These are phyloP conservation scores for Lutjanus argentimaculatus DNA, from an alignment of 2,797 vertebrate genomes.

Conservation along the genomic window DNA sequence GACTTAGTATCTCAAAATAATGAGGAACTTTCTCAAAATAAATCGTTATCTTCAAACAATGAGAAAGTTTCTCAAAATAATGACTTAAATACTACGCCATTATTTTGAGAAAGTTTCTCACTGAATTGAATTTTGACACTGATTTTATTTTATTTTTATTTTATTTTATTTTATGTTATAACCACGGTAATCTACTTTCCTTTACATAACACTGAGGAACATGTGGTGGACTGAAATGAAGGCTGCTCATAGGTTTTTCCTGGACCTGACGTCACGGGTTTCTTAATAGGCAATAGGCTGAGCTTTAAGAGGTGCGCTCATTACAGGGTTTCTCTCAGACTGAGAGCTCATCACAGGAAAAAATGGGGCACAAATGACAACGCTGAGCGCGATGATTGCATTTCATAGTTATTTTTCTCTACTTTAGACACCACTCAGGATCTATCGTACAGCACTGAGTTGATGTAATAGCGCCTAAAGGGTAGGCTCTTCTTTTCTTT, in stretches of 20 bases:
- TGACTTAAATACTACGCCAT: too few relatives aligned
- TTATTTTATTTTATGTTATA: neutral
- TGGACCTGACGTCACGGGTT: slow-evolving; percentile 84
- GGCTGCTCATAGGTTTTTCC: slow-evolving; percentile 83
- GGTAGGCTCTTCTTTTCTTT: neutral
- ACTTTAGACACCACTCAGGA: slow-evolving; percentile 52
- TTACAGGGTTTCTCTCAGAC: slow-evolving; percentile 71
- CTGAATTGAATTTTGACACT: neutral
- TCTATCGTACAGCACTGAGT: slow-evolving; percentile 22
- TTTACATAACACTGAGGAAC: neutral
- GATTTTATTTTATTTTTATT: neutral
- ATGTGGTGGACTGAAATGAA: slow-evolving; percentile 27
- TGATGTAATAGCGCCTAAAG: neutral
- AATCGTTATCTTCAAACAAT: too few relatives aligned
- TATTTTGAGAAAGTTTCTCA: too few relatives aligned
- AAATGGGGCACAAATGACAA: slow-evolving; percentile 49
- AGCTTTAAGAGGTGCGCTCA: slow-evolving; percentile 86
- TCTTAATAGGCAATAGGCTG: slow-evolving; percentile 85
- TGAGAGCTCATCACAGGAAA: slow-evolving; percentile 44
- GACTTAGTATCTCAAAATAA: too few relatives aligned
- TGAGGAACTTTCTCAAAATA: too few relatives aligned
- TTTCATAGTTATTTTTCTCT: slow-evolving; percentile 21
- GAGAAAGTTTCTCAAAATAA: too few relatives aligned
- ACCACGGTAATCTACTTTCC: neutral
- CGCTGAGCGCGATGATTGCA: slow-evolving; percentile 27